Evolutionary conservation across 2,797 vertebrate genomes (phyloP), one percentile per base, ranked within the genome.

Genomic region (Gouania willdenowi): DNA sequence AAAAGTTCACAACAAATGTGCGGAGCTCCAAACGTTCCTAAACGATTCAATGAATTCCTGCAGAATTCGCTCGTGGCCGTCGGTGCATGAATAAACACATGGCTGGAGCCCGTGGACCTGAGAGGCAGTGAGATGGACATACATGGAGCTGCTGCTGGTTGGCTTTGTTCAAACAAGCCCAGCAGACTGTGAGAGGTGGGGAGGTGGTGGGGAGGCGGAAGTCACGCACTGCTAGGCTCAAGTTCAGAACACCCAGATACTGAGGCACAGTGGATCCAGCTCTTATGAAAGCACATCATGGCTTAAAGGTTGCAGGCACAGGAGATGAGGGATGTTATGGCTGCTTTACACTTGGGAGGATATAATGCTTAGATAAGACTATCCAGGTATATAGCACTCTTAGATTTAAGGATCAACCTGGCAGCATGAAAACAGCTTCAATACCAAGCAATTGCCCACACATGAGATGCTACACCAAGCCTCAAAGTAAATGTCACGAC

Each of bases 121-220:
- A 17, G 32, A 32, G 33, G 46, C 13, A 20, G 47, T 1, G 22
- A 31, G 46, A 75, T 71, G 73, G 46, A 78, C 81, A 75, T 79
- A 82, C 73, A 83, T 75, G 78, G 77, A 71, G 66, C 53, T 70
- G 41, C 31, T 50, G 45, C 37, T 60, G 63, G 45, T 47, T 47
- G 47, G 48, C 19, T 47, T 63, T 6, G 23, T 47, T 64, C 43
- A 39, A 24, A 43, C 43, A 4, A n/a, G 37, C 52, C 17, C 42
- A 27, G 42, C 16, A 35, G 54, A 55, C 16, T 20, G 39, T 3
- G 13, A 16, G 5, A 4, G 3, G 11, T 19, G 17, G 13, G 16
- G 5, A 4, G 3, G 10, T 19, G 17, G 22, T 25, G 25, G 25
- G 26, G 21, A 25, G 31, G 32, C 19, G 15, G 19, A 59, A 61